Conservation (phyloP, 2,888 invertebrate genomes). For the Phaedon cochleariae region DNA sequence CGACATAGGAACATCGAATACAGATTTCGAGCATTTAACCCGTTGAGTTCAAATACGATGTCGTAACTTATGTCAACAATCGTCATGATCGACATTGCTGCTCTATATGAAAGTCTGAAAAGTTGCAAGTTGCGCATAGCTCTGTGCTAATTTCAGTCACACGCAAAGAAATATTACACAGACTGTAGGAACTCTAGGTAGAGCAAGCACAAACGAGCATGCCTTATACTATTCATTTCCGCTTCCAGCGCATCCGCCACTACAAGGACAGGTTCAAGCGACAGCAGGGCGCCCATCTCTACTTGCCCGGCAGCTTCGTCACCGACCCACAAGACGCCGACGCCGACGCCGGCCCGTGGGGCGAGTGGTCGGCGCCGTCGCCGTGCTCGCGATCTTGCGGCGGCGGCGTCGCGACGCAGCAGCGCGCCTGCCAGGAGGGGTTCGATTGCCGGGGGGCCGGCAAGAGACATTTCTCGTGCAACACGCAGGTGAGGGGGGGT, state of each 20-base stretch:
- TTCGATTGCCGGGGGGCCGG: slow-evolving; percentile 77
- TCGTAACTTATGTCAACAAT: no score
- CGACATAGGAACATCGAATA: no score
- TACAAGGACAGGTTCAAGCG: slow-evolving; percentile 79
- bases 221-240: no score
- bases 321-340: slow-evolving; percentile 76
- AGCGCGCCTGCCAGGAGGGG: slow-evolving; percentile 78
- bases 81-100: no score
- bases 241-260: slow-evolving; percentile 65
- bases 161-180: no score
- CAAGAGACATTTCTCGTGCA: slow-evolving; percentile 89
- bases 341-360: slow-evolving; percentile 76
- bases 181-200: no score
- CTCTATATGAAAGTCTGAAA: no score
- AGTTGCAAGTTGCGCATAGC: no score
- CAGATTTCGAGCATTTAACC: no score
- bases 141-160: no score
- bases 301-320: slow-evolving; percentile 76
- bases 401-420: slow-evolving; percentile 89
- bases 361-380: slow-evolving; percentile 83
- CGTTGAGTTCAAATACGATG: no score
- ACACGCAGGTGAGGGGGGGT: slow-evolving; percentile 74
- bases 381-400: slow-evolving; percentile 93
- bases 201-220: no score
- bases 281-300: slow-evolving; percentile 78